Conservation (phyloP, 2,797 vertebrate species). For the Sternarchorhynchus goeldii region DNA sequence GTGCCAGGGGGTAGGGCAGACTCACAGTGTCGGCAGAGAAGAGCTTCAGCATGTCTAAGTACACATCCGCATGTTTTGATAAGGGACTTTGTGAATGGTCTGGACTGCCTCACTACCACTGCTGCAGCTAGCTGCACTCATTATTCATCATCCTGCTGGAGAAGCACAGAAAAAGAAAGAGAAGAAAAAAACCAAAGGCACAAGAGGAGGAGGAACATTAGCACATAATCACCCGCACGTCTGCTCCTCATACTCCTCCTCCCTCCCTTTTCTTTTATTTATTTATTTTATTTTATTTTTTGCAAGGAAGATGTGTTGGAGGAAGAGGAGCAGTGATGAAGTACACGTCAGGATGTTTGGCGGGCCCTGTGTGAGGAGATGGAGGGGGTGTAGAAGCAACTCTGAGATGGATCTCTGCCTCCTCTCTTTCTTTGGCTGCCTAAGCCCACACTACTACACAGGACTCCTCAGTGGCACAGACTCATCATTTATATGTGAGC, state of each 20-base stretch:
- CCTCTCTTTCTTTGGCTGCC: constrained; percentile 30
- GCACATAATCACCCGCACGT: constrained; percentile 55
- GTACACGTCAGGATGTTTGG: constrained; percentile 42
- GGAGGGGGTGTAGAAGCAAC: constrained; percentile 24
- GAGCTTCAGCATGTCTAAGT: constrained; percentile 37
- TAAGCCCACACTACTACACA: not conserved
- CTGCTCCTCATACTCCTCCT: constrained; percentile 51
- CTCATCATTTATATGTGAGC: constrained; percentile 67
- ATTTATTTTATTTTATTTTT: constrained; percentile 30
- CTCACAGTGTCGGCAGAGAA: constrained; percentile 40
- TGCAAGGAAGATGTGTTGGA: constrained; percentile 22
- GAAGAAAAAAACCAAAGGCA: constrained; percentile 46
- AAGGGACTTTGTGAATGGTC: constrained; percentile 50
- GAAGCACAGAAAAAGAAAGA: not conserved
- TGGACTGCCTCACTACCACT: constrained; percentile 45
- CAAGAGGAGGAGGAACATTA: constrained; percentile 54
- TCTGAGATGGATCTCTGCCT: constrained; percentile 30
- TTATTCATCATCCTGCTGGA: constrained; percentile 56
- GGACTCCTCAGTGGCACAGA: constrained; percentile 48
- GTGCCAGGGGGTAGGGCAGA: constrained; percentile 19
- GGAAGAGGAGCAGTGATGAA: constrained; percentile 38
- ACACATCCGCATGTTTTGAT: constrained; percentile 49
- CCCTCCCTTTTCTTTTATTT: constrained; percentile 27
- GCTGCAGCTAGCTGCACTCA: constrained; percentile 46
- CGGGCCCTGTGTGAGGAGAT: constrained; percentile 21